These are phyloP conservation scores for Trichonephila clavata DNA, from an alignment of 1,140 invertebrate genomes.

Conservation along the genomic window DNA sequence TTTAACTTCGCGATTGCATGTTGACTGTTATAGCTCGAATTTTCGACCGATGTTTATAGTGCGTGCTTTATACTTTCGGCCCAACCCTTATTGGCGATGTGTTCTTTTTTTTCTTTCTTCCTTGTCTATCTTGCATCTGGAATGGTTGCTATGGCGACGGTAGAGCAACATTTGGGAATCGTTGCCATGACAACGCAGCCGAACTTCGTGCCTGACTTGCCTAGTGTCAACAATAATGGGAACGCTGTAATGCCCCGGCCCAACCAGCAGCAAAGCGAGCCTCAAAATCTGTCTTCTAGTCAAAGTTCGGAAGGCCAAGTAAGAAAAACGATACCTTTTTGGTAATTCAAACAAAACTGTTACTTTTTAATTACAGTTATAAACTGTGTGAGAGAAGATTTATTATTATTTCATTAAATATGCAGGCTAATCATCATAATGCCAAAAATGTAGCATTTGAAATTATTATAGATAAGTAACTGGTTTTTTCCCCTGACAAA, in stretches of 20 bases:
- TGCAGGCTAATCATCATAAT: too few species aligned
- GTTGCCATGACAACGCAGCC: slow-evolving; percentile 73
- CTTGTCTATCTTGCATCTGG: slow-evolving; percentile 69
- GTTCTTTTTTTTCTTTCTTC: slow-evolving; percentile 61
- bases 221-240: slow-evolving; percentile 67
- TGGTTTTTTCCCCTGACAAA: too few species aligned
- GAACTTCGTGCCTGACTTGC: slow-evolving; percentile 69
- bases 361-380: too few species aligned
- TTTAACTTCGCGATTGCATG: slow-evolving; percentile 10
- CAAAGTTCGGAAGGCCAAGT: slow-evolving; percentile 60
- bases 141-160: slow-evolving; percentile 62
- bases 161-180: slow-evolving; percentile 73
- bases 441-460: too few species aligned
- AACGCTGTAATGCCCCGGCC: slow-evolving; percentile 17
- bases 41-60: slow-evolving; percentile 48
- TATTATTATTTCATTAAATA: too few species aligned
- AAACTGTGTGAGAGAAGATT: too few species aligned
- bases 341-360: neutral
- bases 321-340: slow-evolving; percentile 42
- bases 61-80: slow-evolving; percentile 48
- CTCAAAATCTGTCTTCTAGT: slow-evolving; percentile 70
- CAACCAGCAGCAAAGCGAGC: slow-evolving; percentile 48
- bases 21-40: slow-evolving; percentile 8
- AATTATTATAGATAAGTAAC: too few species aligned
- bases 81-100: slow-evolving; percentile 66